Percentiles rank a stretch among this genome's conserved stretches.
phyloP scores from a whole-genome alignment of 2,797 vertebrate species.

The Hydrophis major region DNA sequence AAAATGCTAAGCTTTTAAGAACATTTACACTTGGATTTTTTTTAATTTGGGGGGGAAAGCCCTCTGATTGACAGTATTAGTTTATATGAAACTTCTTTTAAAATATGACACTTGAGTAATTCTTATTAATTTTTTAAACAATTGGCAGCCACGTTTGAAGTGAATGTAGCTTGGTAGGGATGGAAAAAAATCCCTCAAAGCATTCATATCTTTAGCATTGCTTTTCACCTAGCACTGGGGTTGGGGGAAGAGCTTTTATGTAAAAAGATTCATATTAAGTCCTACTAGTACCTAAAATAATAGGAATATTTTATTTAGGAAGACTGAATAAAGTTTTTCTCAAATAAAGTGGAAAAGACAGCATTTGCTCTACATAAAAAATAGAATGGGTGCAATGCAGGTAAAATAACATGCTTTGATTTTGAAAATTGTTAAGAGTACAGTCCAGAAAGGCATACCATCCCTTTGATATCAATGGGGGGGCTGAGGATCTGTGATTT shows the following conservation, averaged over 20 bases:
- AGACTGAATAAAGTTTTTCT: neutral
- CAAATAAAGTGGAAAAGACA: neutral
- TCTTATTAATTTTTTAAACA: neutral
- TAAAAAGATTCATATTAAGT: neutral
- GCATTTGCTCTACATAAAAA: neutral
- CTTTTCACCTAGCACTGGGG: neutral
- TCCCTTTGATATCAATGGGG: neutral
- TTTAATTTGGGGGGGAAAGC: neutral
- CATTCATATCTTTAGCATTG: neutral
- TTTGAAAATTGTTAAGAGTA: neutral
- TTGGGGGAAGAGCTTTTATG: neutral
- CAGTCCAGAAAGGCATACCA: neutral
- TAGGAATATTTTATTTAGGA: neutral
- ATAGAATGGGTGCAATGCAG: neutral
- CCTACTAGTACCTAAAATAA: neutral
- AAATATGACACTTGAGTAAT: neutral
- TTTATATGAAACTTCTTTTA: neutral
- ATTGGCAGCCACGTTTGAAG: neutral
- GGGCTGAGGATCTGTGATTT: neutral
- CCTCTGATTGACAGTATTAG: neutral
- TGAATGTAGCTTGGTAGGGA: neutral
- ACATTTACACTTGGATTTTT: constrained; percentile 12
- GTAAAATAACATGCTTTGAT: neutral
- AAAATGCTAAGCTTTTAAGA: constrained; percentile 30
- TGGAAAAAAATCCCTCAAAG: neutral